Evolutionary conservation across 37 sponge, comb jelly and placozoan species (phyloP), one percentile per base, ranked within the genome.

Genomic region (Dysidea cf. avara): DNA sequence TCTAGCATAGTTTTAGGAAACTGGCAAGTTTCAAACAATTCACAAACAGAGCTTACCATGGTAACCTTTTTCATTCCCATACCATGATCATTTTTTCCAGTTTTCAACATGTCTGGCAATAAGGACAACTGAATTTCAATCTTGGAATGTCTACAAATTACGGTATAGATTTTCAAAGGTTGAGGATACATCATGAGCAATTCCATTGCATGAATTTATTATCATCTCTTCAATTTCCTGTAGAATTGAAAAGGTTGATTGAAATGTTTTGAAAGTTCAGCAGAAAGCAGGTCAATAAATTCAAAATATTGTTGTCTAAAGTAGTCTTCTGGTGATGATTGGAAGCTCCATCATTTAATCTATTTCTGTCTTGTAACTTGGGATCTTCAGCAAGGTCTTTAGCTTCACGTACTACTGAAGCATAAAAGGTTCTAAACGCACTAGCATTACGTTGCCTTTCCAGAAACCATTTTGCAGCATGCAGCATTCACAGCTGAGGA

Each of bases 261-360:
- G 29, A 84, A 78, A 21, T 78, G 57, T 52, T 72, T 7, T 29
- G 40, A 25, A 21, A 76, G 64, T 49, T 76, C 84, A 69, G 43
- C 35, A 28, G 30, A 14, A 22, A 46, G 30, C 11, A 60, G 29
- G 39, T 84, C 85, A 14, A 69, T 52, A 14, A 47, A 71, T 50
- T 84, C 78, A 61, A 77, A 84, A 52, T 84, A 84, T 61, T 68
- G n/a, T n/a, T n/a, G n/a, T n/a, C n/a, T n/a, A n/a, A n/a, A n/a
- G n/a, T n/a, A n/a, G n/a, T n/a, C n/a, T 72, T 39, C 20, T 51
- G 36, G 51, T 34, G 50, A 24, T 78, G 69, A 68, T 50, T 37
- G 43, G 64, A 31, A 7, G 29, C 7, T 28, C 78, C 66, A 53
- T 64, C 67, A 48, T 68, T 50, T 48, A 68, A 20, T 48, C 46